These are phyloP conservation scores for Polyploca ridens DNA, from an alignment of 2,888 invertebrate species.

Conservation along the genomic window DNA sequence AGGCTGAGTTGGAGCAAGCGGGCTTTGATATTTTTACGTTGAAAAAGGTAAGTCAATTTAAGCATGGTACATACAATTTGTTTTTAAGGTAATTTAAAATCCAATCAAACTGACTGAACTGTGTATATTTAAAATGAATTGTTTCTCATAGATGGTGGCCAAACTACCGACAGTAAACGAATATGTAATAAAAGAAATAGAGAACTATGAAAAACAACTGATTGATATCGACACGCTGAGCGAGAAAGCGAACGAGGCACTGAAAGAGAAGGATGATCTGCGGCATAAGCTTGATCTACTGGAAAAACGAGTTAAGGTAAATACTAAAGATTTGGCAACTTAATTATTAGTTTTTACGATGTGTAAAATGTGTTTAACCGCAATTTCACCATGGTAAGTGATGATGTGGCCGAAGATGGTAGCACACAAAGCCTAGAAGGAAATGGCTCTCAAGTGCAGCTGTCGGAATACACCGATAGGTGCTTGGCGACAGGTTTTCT, in stretches of 20 bases:
- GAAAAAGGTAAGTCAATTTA: constrained; percentile 76
- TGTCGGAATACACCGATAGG: no score
- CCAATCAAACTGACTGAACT: no score
- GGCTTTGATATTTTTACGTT: constrained; percentile 88
- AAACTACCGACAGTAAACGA: constrained; percentile 87
- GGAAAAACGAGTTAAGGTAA: constrained; percentile 89
- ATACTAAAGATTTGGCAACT: background rate
- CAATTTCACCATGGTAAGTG: no score
- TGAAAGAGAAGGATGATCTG: constrained; percentile 86
- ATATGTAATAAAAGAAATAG: constrained; percentile 87
- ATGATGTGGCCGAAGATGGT: no score
- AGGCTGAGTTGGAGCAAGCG: constrained; percentile 93
- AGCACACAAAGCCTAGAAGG: no score
- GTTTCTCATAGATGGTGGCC: constrained; percentile 83
- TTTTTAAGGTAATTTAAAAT: no score
- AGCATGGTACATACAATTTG: no score
- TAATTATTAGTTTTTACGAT: no score
- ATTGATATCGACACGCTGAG: constrained; percentile 92
- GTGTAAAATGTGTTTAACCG: no score
- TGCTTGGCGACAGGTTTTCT: no score
- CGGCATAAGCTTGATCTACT: constrained; percentile 88
- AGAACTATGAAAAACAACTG: constrained; percentile 90
- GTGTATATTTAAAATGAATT: no score
- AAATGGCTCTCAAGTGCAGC: no score
- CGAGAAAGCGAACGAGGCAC: constrained; percentile 88